These are phyloP conservation scores for Leiothrix lutea DNA, from an alignment of 2,113 vertebrate species.

Conservation along the genomic window DNA sequence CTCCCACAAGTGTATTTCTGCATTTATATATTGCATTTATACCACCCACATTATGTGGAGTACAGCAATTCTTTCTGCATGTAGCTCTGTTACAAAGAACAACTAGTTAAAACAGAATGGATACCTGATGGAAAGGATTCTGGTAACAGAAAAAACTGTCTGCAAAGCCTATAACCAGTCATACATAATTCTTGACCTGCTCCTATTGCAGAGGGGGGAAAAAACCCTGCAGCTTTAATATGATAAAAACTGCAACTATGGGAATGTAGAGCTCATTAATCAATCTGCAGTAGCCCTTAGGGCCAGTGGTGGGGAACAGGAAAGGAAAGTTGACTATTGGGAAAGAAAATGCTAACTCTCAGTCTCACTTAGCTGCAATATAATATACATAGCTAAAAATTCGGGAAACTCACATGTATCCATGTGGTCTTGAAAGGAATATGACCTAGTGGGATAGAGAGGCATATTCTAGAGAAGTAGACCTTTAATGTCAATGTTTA, in stretches of 20 bases:
- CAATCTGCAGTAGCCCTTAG: not conserved
- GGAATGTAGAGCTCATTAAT: slow-evolving; percentile 27
- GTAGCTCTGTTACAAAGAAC: not conserved
- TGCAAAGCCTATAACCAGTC: not conserved
- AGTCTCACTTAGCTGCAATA: not conserved
- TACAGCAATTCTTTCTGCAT: not conserved
- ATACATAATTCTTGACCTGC: not conserved
- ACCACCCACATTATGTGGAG: not conserved
- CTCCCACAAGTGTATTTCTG: not conserved
- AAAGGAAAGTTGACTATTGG: not conserved
- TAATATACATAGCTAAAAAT: not conserved
- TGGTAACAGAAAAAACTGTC: not conserved
- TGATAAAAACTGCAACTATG: slow-evolving; percentile 7
- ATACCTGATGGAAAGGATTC: not conserved
- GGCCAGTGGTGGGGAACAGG: not conserved
- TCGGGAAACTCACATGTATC: not conserved
- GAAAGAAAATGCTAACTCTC: not conserved
- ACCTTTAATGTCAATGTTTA: not conserved
- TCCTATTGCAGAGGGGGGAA: not conserved
- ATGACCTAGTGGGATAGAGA: not conserved
- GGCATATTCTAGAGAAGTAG: not conserved
- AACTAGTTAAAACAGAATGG: not conserved
- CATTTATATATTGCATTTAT: not conserved
- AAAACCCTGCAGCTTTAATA: not conserved
- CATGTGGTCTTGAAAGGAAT: not conserved